Evolutionary conservation across 1,140 invertebrate species (phyloP), one percentile per base, ranked within the genome.

Genomic region (Drosophila athabasca): DNA sequence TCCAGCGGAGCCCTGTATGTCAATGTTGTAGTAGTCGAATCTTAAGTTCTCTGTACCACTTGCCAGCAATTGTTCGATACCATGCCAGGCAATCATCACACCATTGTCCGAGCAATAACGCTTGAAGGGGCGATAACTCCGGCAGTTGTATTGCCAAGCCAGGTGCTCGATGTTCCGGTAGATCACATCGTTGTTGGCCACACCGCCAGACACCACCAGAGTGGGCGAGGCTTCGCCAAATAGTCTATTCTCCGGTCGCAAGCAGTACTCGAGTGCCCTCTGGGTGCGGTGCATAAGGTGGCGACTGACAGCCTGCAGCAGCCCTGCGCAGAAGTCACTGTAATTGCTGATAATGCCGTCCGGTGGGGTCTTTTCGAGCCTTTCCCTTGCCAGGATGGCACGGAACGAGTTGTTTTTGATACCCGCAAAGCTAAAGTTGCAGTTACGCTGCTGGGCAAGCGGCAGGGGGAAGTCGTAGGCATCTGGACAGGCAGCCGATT

Each of bases 61-160:
- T 84, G 92, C 94, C 54, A 90, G 82, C 35, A 87, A 85, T 90
- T 95, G 96, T 92, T 99, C 98, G 39, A 98, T 93, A 7, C 97
- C 98, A 94, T 98, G 98, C 98, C 98, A 99, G 19, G 98, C 98
- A 75, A 99, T 98, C 99, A 99, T 99, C n/a, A 98, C 94, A 17
- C 98, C 99, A 94, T 99, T 99, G 91, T 99, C 99, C 3, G 97
- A 98, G 90, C 98, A 99, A 1, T 99, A 93, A 84, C 94, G 94
- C n/a, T 95, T 94, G 13, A 97, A 96, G 17, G 98, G 97, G 72
- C 95, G 94, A 46, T 94, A 93, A 17, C 96, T 93, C 76, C 93
- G 93, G 79, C 95, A 97, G 24, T 93, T 93, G 73, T 94, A 93
- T 64, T 95, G 92, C 4, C 93, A 69, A 85, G 96, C 96, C 48